phyloP scores from a whole-genome alignment of 2,797 vertebrate genomes.

The Coilia nasus region DNA sequence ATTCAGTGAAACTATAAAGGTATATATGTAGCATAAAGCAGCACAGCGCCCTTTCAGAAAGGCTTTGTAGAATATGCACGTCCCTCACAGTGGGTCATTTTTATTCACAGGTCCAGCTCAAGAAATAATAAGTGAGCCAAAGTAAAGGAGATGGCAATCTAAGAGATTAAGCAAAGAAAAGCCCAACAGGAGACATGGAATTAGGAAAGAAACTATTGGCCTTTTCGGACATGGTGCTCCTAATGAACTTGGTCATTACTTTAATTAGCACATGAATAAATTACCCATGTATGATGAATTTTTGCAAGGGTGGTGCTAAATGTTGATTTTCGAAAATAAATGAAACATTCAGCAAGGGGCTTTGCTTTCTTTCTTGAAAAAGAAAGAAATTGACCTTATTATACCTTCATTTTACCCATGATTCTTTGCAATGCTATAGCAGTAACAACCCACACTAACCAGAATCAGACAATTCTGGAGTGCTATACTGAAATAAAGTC shows the following conservation, averaged over 20 bases:
- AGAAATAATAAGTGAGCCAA: background rate
- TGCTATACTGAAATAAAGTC: too few relatives aligned
- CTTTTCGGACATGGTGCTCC: background rate
- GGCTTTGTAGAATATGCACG: background rate
- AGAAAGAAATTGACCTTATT: background rate
- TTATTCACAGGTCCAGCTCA: background rate
- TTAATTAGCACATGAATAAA: slow-evolving; percentile 26
- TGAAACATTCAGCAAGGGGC: background rate
- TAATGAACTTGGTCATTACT: background rate
- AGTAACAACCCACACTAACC: too few relatives aligned
- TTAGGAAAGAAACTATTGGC: background rate
- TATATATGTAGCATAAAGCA: background rate
- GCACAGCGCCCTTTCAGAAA: background rate
- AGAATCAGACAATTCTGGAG: too few relatives aligned
- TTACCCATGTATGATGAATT: background rate
- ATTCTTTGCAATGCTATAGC: too few relatives aligned
- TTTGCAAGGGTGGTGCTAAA: background rate
- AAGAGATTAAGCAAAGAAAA: background rate
- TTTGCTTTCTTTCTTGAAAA: background rate
- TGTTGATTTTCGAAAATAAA: background rate
- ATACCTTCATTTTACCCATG: too few relatives aligned
- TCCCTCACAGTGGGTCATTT: background rate
- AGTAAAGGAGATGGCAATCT: background rate
- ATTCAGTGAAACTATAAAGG: background rate
- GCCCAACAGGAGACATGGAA: background rate